phyloP scores from a whole-genome alignment of 2,113 vertebrate genomes.

The Erythrolamprus reginae region DNA sequence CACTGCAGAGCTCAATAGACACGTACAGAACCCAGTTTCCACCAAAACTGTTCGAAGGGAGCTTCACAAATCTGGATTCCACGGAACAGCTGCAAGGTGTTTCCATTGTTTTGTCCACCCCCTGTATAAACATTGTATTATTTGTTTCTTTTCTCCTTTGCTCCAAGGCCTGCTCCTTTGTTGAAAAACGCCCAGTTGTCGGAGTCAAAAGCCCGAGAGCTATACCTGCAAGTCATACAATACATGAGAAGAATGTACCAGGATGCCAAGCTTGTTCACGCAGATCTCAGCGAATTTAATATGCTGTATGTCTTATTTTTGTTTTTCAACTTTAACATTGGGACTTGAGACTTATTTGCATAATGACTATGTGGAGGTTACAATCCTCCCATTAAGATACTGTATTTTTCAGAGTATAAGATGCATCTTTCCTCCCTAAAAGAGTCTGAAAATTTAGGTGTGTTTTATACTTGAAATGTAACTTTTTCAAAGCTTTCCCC shows the following conservation, averaged over 20 bases:
- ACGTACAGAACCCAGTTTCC: no score
- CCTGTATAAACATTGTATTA: conserved; percentile 2
- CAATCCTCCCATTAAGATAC: background rate
- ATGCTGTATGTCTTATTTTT: conserved; percentile 75
- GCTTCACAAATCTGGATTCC: no score
- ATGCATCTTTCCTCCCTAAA: no score
- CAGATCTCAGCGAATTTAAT: conserved; percentile 98
- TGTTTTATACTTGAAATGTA: no score
- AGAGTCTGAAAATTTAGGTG: no score
- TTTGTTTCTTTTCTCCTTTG: background rate
- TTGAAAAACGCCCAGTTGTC: conserved; percentile 86
- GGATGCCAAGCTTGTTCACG: conserved; percentile 88
- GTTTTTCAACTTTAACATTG: conserved; percentile 28
- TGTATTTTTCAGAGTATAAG: no score
- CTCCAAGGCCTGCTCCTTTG: conserved; percentile 85
- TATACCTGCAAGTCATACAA: conserved; percentile 89
- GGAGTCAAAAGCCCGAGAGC: conserved; percentile 85
- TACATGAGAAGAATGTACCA: conserved; percentile 95
- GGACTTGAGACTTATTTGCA: conserved; percentile 1
- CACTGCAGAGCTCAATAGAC: no score
- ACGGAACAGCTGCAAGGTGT: no score
- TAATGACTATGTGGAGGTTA: background rate
- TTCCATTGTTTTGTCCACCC: no score
- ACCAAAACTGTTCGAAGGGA: no score
- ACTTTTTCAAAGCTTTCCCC: no score